Percentiles rank a stretch among this genome's conserved stretches.
These are phyloP conservation scores for Rattus rattus DNA, from an alignment of 2,113 vertebrate genomes.

Conservation along the genomic window DNA sequence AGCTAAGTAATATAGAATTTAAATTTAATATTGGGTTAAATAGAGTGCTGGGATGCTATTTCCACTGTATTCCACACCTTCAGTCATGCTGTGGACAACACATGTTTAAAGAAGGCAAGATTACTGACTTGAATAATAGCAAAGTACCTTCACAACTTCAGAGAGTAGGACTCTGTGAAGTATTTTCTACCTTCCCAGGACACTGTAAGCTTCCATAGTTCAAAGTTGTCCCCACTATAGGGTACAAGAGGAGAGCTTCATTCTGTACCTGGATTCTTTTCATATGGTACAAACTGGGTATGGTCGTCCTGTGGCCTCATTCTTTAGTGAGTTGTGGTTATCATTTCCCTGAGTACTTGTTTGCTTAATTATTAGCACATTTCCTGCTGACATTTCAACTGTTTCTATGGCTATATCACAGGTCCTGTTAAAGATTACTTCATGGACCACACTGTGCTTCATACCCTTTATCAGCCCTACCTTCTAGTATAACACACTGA, in stretches of 20 bases:
- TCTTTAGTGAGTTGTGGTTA: background rate
- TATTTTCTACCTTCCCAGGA: background rate
- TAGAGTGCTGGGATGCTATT: background rate
- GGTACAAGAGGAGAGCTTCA: background rate
- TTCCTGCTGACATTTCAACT: background rate
- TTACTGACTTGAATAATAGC: background rate
- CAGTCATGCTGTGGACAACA: background rate
- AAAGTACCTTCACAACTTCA: background rate
- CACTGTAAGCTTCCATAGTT: background rate
- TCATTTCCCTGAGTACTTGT: background rate
- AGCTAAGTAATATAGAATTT: background rate
- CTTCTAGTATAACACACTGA: background rate
- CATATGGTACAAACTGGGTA: background rate
- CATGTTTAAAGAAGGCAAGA: background rate
- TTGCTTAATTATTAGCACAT: background rate
- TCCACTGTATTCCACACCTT: background rate
- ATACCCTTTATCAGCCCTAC: background rate
- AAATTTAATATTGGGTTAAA: background rate
- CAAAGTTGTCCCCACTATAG: background rate
- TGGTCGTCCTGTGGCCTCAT: background rate
- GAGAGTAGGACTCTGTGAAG: background rate
- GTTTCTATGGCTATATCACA: background rate
- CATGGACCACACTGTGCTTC: background rate
- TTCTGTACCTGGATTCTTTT: background rate
- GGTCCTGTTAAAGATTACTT: background rate